phyloP scores from a whole-genome alignment of 2,888 invertebrate genomes.

The Trilocha varians region DNA sequence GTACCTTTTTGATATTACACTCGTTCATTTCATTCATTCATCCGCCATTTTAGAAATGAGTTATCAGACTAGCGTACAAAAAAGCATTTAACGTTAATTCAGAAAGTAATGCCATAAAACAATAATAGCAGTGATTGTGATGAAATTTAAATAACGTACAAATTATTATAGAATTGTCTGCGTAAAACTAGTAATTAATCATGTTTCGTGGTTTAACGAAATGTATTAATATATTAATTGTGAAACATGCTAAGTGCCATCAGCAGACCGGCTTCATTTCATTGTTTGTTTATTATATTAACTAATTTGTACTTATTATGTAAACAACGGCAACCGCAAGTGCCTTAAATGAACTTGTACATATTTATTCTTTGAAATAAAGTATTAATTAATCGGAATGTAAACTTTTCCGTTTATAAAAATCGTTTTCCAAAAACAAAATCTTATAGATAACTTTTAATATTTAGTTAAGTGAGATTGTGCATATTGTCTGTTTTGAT shows the following conservation, averaged over 20 bases:
- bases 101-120: not conserved
- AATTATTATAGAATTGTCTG: slow-evolving; percentile 53
- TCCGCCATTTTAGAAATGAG: no score
- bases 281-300: slow-evolving; percentile 51
- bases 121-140: slow-evolving; percentile 28
- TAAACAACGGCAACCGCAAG: slow-evolving; percentile 50
- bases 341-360: slow-evolving; percentile 67
- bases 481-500: slow-evolving; percentile 73
- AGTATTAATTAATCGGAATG: slow-evolving; percentile 49
- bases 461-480: slow-evolving; percentile 67
- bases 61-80: not conserved
- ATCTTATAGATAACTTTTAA: slow-evolving; percentile 44
- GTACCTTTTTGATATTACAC: no score
- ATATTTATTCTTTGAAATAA: slow-evolving; percentile 48
- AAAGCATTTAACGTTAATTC: not conserved
- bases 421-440: slow-evolving; percentile 68
- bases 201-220: slow-evolving; percentile 47
- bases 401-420: slow-evolving; percentile 39
- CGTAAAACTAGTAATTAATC: slow-evolving; percentile 50
- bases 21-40: no score
- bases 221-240: slow-evolving; percentile 29
- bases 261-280: slow-evolving; percentile 53
- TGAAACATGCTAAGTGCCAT: slow-evolving; percentile 67
- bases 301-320: slow-evolving; percentile 63
- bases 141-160: slow-evolving; percentile 56